phyloP scores from a whole-genome alignment of 2,113 vertebrate genomes.

The Misgurnus mizolepis region DNA sequence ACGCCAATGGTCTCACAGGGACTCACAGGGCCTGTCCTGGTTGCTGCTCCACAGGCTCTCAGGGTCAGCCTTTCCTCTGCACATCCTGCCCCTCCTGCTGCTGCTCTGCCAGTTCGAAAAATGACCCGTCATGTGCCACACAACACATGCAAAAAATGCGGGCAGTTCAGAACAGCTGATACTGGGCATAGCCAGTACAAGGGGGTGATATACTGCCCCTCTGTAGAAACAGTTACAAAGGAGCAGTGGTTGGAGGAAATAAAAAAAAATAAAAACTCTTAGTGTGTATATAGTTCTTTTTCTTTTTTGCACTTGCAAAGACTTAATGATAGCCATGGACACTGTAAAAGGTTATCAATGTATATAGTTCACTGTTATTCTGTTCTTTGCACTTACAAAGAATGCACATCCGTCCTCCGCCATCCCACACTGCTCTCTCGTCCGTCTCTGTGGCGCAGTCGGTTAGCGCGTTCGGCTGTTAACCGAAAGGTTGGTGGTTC shows the following conservation, averaged over 20 bases:
- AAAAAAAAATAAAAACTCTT: neutral
- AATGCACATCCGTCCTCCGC: no score
- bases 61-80: neutral
- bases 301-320: no score
- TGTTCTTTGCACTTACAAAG: no score
- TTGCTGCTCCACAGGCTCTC: conserved; percentile 1
- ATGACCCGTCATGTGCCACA: neutral
- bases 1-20: neutral
- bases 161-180: conserved; percentile 21
- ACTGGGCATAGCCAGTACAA: conserved; percentile 41
- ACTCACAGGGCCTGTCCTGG: no score
- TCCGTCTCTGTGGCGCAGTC: conserved; percentile 58
- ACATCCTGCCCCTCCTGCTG: neutral
- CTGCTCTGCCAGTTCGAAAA: neutral
- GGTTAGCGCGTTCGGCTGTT: conserved; percentile 59
- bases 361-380: no score
- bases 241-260: conserved; percentile 28
- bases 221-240: conserved; percentile 15
- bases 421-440: no score
- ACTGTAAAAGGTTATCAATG: no score
- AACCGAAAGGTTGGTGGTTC: conserved; percentile 66
- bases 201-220: conserved; percentile 27
- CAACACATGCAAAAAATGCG: conserved; percentile 37
- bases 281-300: no score
- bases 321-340: no score